Evolutionary conservation across 2,888 invertebrate genomes (phyloP), one percentile per base, ranked within the genome.

Genomic region (Thera obeliscata): DNA sequence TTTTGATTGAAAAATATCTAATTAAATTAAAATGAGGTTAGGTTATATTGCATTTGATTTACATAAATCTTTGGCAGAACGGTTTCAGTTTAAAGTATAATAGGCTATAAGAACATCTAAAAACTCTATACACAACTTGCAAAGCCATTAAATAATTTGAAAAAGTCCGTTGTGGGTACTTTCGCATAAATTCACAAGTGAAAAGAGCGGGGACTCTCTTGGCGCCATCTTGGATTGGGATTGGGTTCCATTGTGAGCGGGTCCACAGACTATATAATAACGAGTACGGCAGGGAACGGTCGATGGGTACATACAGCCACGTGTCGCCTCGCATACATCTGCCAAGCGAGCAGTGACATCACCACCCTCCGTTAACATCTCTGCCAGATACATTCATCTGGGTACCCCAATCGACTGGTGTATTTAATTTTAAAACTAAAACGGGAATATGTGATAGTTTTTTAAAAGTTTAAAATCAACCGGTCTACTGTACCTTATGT

Each of bases 151-250:
- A 54, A 43, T 50, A 59, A 38, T 6, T 69, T 46, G 1, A 48
- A 66, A 67, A 58, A 59, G 58, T 49, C 49, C 35, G 49, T 73
- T 72, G 78, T 71, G 75, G 74, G 73, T 73, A 78, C 70, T 75
- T 77, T 71, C 76, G 72, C 69, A 74, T 75, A 77, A 77, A 78
- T 79, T 76, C 74, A 74, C 75, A 74, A 80, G 63, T 78, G 77
- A 87, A 89, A 89, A 89, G 87, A 87, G 90, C 91, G 90, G 90
- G 90, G 90, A 90, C 87, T 86, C 85, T 87, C 86, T 79, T 52
- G 79, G 76, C 81, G 89, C 90, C 91, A 90, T 91, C 75, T 90
- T 91, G 83, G 81, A 82, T 84, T 81, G 81, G 78, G 78, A 81
- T 81, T 81, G 85, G 85, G 90, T 87, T 88, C 87, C 86, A 88